A percentile compares a stretch with the other conserved stretches of the same genome.
These are phyloP conservation scores for Ctenicera cuprea DNA, from an alignment of 2,888 invertebrate species.

Conservation along the genomic window DNA sequence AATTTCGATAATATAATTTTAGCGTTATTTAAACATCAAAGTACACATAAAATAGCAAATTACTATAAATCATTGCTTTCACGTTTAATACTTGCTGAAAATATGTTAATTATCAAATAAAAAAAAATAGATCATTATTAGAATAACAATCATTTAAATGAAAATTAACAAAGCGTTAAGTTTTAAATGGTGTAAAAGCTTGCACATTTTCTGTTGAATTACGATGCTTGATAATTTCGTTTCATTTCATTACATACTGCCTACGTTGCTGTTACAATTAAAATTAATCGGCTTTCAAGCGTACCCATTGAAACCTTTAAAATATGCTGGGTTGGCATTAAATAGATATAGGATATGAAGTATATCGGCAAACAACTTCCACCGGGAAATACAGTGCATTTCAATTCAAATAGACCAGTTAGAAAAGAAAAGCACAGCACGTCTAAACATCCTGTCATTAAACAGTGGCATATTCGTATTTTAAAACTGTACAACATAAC, in stretches of 20 bases:
- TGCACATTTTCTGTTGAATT: not conserved
- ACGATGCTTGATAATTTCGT: slow-evolving; percentile 2
- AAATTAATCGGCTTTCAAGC: slow-evolving; percentile 8
- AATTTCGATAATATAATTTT: not conserved
- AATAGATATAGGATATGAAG: slow-evolving; percentile 4
- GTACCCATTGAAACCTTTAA: slow-evolving; percentile 8
- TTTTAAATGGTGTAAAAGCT: no score
- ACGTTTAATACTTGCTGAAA: no score
- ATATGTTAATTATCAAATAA: no score
- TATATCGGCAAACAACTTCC: slow-evolving; percentile 28
- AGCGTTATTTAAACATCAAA: no score
- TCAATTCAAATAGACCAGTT: not conserved
- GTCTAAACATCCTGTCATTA: no score
- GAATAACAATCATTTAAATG: not conserved
- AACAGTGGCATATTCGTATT: no score
- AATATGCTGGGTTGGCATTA: slow-evolving; percentile 11
- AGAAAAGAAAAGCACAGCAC: no score
- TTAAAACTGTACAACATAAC: no score
- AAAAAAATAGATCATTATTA: no score
- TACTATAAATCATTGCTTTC: no score
- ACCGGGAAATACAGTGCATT: slow-evolving; percentile 3
- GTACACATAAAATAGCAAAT: no score
- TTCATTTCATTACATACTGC: slow-evolving; percentile 13
- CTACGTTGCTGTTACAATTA: slow-evolving; percentile 4
- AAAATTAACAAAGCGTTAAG: not conserved